Percentiles rank a stretch among this genome's conserved stretches.
phyloP scores from a whole-genome alignment of 2,888 invertebrate species.

The Agonopterix alstromeriana region DNA sequence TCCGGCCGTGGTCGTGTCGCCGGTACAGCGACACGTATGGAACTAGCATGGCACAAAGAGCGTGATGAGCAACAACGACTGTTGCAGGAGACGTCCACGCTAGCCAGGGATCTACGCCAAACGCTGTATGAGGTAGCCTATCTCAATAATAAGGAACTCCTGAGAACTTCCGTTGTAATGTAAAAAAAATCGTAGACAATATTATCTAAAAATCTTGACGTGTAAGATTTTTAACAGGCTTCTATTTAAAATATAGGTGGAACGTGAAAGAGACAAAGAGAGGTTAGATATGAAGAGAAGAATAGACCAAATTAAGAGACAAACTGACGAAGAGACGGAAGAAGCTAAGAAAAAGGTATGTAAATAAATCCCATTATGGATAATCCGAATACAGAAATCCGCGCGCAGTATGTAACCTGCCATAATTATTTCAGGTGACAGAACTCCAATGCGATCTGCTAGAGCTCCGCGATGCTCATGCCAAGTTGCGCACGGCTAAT shows the following conservation, averaged over 20 bases:
- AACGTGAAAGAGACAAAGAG: conserved; percentile 93
- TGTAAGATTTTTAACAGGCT: no score
- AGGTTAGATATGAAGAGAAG: conserved; percentile 90
- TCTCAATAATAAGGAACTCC: neutral
- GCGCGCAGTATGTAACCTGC: neutral
- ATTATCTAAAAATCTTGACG: no score
- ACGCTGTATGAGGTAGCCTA: conserved; percentile 85
- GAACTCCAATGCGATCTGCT: conserved; percentile 92
- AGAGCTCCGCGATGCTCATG: conserved; percentile 93
- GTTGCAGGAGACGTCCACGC: conserved; percentile 91
- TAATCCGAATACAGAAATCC: neutral
- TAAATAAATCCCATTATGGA: neutral
- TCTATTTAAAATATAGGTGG: conserved; percentile 75
- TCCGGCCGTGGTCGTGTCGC: conserved; percentile 91
- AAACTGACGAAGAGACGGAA: conserved; percentile 92
- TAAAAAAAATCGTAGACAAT: no score
- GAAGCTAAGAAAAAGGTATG: conserved; percentile 89
- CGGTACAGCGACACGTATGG: conserved; percentile 90
- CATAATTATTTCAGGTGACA: conserved; percentile 53
- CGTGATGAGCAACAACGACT: conserved; percentile 94
- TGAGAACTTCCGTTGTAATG: no score
- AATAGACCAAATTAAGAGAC: conserved; percentile 88
- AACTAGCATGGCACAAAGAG: conserved; percentile 96
- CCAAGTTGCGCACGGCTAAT: conserved; percentile 92
- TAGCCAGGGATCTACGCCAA: conserved; percentile 91